phyloP scores from a whole-genome alignment of 1,140 invertebrate genomes.

The Battus philenor region DNA sequence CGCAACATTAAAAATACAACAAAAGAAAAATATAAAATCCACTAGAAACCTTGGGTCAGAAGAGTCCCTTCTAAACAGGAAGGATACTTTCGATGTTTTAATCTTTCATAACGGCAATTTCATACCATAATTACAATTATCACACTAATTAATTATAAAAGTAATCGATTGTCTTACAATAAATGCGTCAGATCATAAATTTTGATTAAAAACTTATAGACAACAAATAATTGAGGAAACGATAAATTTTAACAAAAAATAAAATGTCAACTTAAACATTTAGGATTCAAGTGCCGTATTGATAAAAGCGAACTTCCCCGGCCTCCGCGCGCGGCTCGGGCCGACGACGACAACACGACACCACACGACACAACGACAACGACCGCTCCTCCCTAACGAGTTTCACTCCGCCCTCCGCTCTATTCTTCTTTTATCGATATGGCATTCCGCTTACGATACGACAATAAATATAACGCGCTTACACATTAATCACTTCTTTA shows the following conservation, averaged over 20 bases:
- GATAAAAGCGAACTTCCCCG: slow-evolving; percentile 70
- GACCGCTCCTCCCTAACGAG: slow-evolving; percentile 55
- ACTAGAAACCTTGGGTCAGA: slow-evolving; percentile 73
- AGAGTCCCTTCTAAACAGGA: slow-evolving; percentile 74
- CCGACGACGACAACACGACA: slow-evolving; percentile 43
- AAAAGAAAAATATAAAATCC: slow-evolving; percentile 75
- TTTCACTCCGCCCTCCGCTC: slow-evolving; percentile 70
- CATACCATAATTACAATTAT: slow-evolving; percentile 74
- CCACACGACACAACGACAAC: slow-evolving; percentile 59
- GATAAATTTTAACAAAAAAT: slow-evolving; percentile 72
- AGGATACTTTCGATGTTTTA: slow-evolving; percentile 77
- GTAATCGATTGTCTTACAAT: slow-evolving; percentile 75
- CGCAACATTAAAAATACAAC: slow-evolving; percentile 76
- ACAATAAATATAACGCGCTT: slow-evolving; percentile 76
- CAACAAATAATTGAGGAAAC: slow-evolving; percentile 72
- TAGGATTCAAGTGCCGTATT: slow-evolving; percentile 71
- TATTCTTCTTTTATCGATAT: slow-evolving; percentile 76
- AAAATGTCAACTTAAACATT: slow-evolving; percentile 71
- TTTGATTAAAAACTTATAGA: slow-evolving; percentile 71
- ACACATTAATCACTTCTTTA: slow-evolving; percentile 76
- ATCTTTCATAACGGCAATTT: slow-evolving; percentile 73
- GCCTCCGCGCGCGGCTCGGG: slow-evolving; percentile 19
- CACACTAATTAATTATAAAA: slow-evolving; percentile 76
- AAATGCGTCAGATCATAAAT: slow-evolving; percentile 76
- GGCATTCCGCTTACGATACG: slow-evolving; percentile 74